Conservation (phyloP, 2,888 invertebrate genomes). For the Anthophora plumipes region DNA sequence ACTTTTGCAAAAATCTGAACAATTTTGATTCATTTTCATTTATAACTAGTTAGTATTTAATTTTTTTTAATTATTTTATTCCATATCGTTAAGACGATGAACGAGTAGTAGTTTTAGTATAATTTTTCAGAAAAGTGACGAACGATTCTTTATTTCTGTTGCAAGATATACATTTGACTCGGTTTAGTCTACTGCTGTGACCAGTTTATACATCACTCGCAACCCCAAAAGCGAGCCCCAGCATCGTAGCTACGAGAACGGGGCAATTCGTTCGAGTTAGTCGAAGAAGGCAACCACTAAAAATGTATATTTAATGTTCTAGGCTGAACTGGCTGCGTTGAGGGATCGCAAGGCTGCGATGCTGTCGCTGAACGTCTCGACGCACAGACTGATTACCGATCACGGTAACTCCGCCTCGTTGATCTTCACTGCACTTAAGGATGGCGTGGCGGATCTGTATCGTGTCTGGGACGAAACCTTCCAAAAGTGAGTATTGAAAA, state of each 20-base stretch:
- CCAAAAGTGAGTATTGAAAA: constrained; percentile 86
- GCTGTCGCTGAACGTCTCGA: constrained; percentile 87
- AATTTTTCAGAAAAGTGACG: constrained; percentile 18
- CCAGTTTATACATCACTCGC: constrained; percentile 73
- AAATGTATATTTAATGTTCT: constrained; percentile 84
- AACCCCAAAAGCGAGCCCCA: constrained; percentile 61
- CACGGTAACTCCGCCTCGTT: constrained; percentile 85
- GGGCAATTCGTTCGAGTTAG: constrained; percentile 82
- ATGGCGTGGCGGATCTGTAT: constrained; percentile 89
- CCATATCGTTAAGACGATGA: not conserved
- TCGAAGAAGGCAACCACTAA: constrained; percentile 72
- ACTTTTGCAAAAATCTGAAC: too few relatives aligned
- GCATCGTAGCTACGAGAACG: constrained; percentile 57
- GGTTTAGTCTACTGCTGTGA: constrained; percentile 60
- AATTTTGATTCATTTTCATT: too few relatives aligned
- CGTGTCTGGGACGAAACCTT: constrained; percentile 90
- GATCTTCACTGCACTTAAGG: constrained; percentile 86
- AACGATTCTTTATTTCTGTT: constrained; percentile 39
- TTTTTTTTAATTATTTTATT: not conserved
- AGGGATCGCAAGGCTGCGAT: constrained; percentile 86
- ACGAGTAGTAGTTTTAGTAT: not conserved
- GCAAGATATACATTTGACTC: constrained; percentile 32
- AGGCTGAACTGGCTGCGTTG: constrained; percentile 88
- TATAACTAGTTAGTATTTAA: too few relatives aligned
- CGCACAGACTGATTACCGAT: constrained; percentile 86